Evolutionary conservation across 1,140 invertebrate species (phyloP).

Genomic region (Drosophila orosa): DNA sequence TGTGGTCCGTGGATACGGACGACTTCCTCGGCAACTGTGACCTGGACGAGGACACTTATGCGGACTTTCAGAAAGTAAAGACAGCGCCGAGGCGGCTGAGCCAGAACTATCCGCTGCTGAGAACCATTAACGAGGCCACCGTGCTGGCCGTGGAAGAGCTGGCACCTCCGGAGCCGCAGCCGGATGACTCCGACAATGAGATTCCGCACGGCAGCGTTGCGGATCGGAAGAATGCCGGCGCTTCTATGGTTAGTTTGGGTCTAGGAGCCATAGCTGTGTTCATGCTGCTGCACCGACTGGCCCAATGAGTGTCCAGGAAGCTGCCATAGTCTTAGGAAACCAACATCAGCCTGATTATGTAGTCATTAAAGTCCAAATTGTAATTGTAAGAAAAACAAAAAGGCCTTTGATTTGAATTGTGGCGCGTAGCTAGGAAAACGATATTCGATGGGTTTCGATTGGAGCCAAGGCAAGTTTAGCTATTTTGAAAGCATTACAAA

Average conservation of each 20-base stretch:
- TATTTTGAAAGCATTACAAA: not conserved
- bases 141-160: conserved; percentile 86
- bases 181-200: conserved; percentile 77
- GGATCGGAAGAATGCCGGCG: conserved; percentile 59
- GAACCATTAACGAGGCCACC: conserved; percentile 87
- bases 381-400: conserved; percentile 31
- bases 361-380: conserved; percentile 58
- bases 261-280: conserved; percentile 38
- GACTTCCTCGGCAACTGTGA: conserved; percentile 89
- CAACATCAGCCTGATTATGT: conserved; percentile 18
- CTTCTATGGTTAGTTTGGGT: conserved; percentile 43
- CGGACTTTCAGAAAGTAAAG: conserved; percentile 82
- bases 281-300: conserved; percentile 41
- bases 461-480: not conserved
- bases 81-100: conserved; percentile 77
- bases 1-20: conserved; percentile 93
- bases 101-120: conserved; percentile 87
- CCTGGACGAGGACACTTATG: conserved; percentile 84
- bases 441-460: not conserved
- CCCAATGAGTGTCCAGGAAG: conserved; percentile 21
- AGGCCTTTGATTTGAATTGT: not conserved
- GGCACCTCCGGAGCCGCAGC: conserved; percentile 63
- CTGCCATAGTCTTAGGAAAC: conserved; percentile 40
- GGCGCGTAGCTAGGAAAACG: not conserved
- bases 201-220: conserved; percentile 66